phyloP scores from a whole-genome alignment of 2,888 invertebrate species.

The Cybosia mesomella region DNA sequence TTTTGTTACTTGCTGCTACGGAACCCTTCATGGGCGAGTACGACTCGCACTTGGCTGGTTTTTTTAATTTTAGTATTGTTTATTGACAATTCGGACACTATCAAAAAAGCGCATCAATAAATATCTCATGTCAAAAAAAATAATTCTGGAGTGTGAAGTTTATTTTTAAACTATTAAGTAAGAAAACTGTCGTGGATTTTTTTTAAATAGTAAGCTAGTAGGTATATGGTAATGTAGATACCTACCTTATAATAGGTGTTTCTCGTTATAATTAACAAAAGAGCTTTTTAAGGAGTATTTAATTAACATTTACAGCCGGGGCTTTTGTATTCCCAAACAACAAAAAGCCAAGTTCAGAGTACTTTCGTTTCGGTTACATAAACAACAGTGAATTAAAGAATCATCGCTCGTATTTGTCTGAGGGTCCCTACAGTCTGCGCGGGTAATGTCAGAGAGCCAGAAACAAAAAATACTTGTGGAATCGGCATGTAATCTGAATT shows the following conservation, averaged over 20 bases:
- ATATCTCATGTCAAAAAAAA: too few species aligned
- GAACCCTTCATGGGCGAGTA: too few species aligned
- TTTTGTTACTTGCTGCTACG: too few species aligned
- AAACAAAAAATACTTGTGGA: conserved; percentile 13
- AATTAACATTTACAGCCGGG: neutral
- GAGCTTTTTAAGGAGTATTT: neutral
- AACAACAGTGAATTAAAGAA: conserved; percentile 62
- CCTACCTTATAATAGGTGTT: conserved; percentile 16
- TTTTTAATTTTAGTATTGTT: too few species aligned
- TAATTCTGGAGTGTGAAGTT: too few species aligned
- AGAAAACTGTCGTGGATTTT: too few species aligned
- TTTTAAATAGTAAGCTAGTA: too few species aligned
- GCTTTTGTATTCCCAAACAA: conserved; percentile 17
- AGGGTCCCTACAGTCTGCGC: conserved; percentile 32
- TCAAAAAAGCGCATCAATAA: too few species aligned
- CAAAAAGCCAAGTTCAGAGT: conserved; percentile 29
- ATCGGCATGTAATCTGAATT: neutral
- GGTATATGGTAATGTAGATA: neutral
- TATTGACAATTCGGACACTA: too few species aligned
- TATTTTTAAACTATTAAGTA: too few species aligned
- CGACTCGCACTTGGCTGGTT: too few species aligned
- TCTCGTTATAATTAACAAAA: neutral
- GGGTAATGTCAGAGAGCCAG: conserved; percentile 20
- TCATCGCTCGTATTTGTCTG: conserved; percentile 58
- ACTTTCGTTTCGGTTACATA: conserved; percentile 29